Evolutionary conservation across 2,888 invertebrate genomes (phyloP), one percentile per base, ranked within the genome.

Genomic region (Acronicta aceris): DNA sequence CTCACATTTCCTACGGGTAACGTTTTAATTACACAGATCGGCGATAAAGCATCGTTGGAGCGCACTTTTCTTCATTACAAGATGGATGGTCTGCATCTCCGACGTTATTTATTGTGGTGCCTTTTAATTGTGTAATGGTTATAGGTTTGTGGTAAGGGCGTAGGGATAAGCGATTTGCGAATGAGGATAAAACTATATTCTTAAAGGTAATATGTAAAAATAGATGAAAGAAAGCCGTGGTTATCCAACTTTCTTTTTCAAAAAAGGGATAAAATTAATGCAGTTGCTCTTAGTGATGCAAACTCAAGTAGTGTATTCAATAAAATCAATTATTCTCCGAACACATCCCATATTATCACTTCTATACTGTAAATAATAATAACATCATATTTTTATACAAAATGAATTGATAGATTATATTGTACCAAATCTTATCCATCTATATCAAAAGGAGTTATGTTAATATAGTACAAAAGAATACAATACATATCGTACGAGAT

Each of bases 21-120:
- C 94, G 93, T 94, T 94, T 94, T 94, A 94, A 94, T 94, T 94
- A 94, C 94, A 91, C 89, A 91, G 94, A 94, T 94, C 94, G 93
- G 76, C 90, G 92, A 94, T 94, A 94, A 94, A 94, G 78, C 91
- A 94, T 93, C 92, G 89, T 83, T 87, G 84, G 89, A 89, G 92
- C 93, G 92, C 93, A 94, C 94, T 94, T 94, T 93, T 94, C 94
- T 94, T 94, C 94, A 94, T 94, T 94, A 94, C 83, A 91, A 93
- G 93, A 93, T 88, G 89, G 89, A 94, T 91, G 81, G 90, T 82
- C 65, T 76, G 85, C 86, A 84, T 87, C 86, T 81, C 80, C 81
- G 82, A 65, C 71, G 83, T 74, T 93, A 93, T 93, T 93, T 93
- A 89, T 78, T 79, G 80, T 82, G 71, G 72, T 71, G 49, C 79